Evolutionary conservation across 2,113 vertebrate species (phyloP).

Genomic region (Hucho hucho): DNA sequence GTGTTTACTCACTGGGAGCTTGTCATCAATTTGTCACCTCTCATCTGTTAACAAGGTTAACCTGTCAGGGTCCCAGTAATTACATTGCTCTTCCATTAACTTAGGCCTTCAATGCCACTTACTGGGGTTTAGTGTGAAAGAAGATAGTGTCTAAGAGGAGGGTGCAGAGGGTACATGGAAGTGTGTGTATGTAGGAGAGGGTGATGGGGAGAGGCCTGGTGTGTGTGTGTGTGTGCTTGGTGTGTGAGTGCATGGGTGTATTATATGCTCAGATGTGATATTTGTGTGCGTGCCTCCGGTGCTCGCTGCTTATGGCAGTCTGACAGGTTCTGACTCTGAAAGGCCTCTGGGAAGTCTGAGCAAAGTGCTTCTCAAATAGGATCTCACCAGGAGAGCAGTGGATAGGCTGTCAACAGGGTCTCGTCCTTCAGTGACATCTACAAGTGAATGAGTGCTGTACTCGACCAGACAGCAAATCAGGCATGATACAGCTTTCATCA

Average conservation of each 20-base stretch:
- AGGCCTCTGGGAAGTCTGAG: conserved; percentile 50
- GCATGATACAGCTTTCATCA: too few relatives aligned
- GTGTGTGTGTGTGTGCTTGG: conserved; percentile 5
- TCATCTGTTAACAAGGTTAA: conserved; percentile 51
- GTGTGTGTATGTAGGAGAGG: neutral
- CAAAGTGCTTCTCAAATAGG: conserved; percentile 37
- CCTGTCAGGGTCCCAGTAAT: conserved; percentile 47
- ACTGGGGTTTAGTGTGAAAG: conserved; percentile 31
- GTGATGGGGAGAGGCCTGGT: neutral
- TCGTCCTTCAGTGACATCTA: too few relatives aligned
- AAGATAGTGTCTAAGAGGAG: conserved; percentile 5
- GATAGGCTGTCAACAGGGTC: conserved; percentile 21
- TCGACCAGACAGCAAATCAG: too few relatives aligned
- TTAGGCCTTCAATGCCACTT: conserved; percentile 24
- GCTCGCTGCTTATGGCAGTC: conserved; percentile 33
- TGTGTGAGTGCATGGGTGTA: neutral
- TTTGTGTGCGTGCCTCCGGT: conserved; percentile 35
- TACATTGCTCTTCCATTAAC: conserved; percentile 47
- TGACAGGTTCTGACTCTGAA: conserved; percentile 55
- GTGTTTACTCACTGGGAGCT: conserved; percentile 7
- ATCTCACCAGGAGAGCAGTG: conserved; percentile 11
- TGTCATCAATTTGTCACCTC: conserved; percentile 40
- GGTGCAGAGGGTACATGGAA: neutral
- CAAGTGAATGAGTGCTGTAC: too few relatives aligned
- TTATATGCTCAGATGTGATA: conserved; percentile 17